phyloP scores from a whole-genome alignment of 2,797 vertebrate genomes.

The Manis pentadactyla region DNA sequence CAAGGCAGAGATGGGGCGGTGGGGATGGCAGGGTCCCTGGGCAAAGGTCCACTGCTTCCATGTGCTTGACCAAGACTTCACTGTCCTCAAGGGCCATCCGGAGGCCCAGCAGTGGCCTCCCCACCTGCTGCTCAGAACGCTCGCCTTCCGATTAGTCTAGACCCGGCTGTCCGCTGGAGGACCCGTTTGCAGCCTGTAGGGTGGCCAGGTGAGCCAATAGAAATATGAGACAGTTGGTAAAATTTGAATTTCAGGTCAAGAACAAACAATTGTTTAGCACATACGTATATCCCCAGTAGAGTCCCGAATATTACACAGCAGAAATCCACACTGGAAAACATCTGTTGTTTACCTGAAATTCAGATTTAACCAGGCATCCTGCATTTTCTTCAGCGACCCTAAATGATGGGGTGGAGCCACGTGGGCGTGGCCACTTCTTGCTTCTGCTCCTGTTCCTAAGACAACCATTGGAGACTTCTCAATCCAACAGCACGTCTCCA shows the following conservation, averaged over 20 bases:
- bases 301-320: neutral
- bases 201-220: neutral
- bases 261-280: accelerated
- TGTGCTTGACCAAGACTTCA: neutral
- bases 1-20: accelerated
- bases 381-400: accelerated
- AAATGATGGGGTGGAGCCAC: too few relatives aligned
- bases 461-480: too few relatives aligned
- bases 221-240: neutral
- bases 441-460: too few relatives aligned
- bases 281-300: accelerated
- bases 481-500: too few relatives aligned
- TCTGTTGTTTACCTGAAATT: neutral
- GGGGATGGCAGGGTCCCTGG: neutral
- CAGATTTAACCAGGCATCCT: too few relatives aligned
- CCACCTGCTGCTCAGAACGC: accelerated
- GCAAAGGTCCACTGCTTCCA: neutral
- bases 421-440: neutral
- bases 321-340: neutral
- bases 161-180: neutral
- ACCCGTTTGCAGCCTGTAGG: neutral
- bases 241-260: neutral
- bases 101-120: neutral
- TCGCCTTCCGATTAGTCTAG: accelerated
- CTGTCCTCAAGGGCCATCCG: neutral